A percentile compares a stretch with the other conserved stretches of the same genome.
Conservation (phyloP, 1,140 invertebrate species). For the Lucilia cuprina region DNA sequence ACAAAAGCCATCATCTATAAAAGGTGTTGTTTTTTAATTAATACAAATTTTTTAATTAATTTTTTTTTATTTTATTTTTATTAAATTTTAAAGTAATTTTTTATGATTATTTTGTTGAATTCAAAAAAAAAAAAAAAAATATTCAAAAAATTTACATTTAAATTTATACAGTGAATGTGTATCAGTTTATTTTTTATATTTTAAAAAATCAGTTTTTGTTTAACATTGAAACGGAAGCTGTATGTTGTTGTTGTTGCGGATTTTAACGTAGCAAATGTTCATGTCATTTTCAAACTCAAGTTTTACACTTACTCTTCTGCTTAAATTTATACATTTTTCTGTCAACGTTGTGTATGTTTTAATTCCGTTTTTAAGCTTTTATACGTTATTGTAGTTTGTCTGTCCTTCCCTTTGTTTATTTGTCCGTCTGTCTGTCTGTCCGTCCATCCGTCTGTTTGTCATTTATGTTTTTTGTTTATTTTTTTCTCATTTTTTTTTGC, state of each 20-base stretch:
- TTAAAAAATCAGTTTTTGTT: background rate
- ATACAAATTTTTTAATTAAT: background rate
- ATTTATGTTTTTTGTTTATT: no score
- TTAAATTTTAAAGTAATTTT: background rate
- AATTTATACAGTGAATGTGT: background rate
- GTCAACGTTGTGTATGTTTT: background rate
- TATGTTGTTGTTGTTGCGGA: background rate
- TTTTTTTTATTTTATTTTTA: background rate
- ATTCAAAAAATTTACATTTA: background rate
- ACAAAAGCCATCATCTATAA: background rate
- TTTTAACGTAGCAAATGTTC: background rate
- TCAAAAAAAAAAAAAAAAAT: background rate
- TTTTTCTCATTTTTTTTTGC: background rate
- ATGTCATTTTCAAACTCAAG: background rate
- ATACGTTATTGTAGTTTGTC: background rate
- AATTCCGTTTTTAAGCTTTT: background rate
- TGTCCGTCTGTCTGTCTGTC: no score
- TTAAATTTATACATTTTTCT: background rate
- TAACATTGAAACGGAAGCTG: conserved; percentile 14
- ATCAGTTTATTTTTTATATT: background rate
- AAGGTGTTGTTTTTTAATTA: background rate
- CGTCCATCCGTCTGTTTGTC: no score
- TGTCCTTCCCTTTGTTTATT: no score
- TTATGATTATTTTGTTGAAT: background rate
- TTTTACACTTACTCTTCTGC: background rate